Conservation (phyloP, 2,888 invertebrate species). For the Drosophila helvetica region DNA sequence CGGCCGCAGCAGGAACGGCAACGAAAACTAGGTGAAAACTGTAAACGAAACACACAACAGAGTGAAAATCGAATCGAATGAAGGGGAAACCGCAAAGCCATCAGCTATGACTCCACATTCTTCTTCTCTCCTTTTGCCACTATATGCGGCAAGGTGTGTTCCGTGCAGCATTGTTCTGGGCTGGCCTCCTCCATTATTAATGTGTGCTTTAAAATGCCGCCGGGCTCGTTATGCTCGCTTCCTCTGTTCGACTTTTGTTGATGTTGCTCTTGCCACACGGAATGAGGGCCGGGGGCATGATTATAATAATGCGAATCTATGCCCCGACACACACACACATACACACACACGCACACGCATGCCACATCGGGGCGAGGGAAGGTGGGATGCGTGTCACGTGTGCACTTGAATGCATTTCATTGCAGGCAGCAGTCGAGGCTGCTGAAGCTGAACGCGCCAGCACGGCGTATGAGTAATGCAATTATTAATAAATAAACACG, state of each 20-base stretch:
- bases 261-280: slow-evolving; percentile 9
- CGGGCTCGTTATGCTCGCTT: slow-evolving; percentile 35
- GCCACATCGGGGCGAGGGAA: background rate
- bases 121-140: background rate
- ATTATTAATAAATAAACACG: slow-evolving; percentile 69
- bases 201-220: slow-evolving; percentile 55
- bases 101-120: background rate
- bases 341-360: slow-evolving; percentile 5
- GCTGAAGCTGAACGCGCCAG: slow-evolving; percentile 27
- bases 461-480: slow-evolving; percentile 73
- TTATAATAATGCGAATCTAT: slow-evolving; percentile 66
- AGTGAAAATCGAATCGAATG: slow-evolving; percentile 69
- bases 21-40: slow-evolving; percentile 74
- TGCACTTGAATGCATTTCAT: slow-evolving; percentile 69
- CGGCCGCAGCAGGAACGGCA: slow-evolving; percentile 47
- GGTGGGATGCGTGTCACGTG: slow-evolving; percentile 60
- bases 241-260: slow-evolving; percentile 23
- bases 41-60: slow-evolving; percentile 58
- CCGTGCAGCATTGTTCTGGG: background rate
- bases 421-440: slow-evolving; percentile 6
- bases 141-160: slow-evolving; percentile 1
- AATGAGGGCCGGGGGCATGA: slow-evolving; percentile 31
- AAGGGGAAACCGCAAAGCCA: slow-evolving; percentile 29
- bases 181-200: slow-evolving; percentile 54
- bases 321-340: slow-evolving; percentile 17